Base-by-base conservation (phyloP, 2,888 invertebrate genomes). In the Drosophila anomelani region DNA sequence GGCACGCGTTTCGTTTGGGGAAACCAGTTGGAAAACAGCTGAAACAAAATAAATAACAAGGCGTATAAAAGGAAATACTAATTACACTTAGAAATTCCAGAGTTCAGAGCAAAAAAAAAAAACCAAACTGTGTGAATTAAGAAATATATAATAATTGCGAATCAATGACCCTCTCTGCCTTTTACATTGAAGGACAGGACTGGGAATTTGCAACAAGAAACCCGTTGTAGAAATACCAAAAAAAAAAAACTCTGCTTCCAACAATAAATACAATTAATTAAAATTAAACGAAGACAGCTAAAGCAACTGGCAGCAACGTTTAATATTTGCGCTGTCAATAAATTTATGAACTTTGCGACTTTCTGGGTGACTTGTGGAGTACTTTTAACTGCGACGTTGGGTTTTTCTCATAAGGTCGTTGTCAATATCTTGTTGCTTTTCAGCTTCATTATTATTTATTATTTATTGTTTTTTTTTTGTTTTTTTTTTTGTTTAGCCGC, bases 321-420 rank as follows among this genome's bases (percentile, higher is more conserved):
- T 77, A 74, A 83, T 85, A 80, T 85, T 78, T 81, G 82, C 63
- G 57, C 74, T 81, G 84, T 83, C 81, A 85, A 84, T 85, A 84
- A 85, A 85, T 81, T 80, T 76, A 46, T 85, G 76, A 83, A 81
- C 79, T 85, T 83, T 82, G 80, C 74, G 68, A 66, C 70, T 79
- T 51, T 39, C 57, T 32, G 41, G 67, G 20, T 68, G 67, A 56
- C 64, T 68, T 68, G 66, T 77, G 61, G 58, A 80, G 78, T 80
- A 74, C 80, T 75, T 77, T 80, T 77, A 80, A 80, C 78, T 78
- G 80, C 67, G 76, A 62, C 51, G 69, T 75, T 62, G 79, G 84
- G 82, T 75, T 78, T 83, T 84, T 85, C 67, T 61, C 62, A 68
- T 61, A 78, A 79, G 81, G 75, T 80, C 75, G 68, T 55, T 51